Conservation (phyloP, 2,113 vertebrate genomes). For the Paramormyrops kingsleyae region DNA sequence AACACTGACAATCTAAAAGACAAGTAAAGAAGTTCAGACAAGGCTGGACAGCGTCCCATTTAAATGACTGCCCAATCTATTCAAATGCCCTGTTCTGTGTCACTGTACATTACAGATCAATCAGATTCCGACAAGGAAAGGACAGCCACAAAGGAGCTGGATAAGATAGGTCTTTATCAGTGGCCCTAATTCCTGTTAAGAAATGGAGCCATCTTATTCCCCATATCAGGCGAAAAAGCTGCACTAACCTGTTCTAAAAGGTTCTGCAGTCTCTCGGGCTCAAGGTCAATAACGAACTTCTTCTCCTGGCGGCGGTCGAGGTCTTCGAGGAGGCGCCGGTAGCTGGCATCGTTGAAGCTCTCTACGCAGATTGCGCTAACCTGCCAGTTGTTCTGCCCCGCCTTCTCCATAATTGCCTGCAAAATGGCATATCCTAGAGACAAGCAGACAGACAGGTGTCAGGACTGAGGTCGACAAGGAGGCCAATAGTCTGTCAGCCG, state of each 20-base stretch:
- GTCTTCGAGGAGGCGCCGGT: slow-evolving; percentile 90
- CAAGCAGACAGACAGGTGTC: not conserved
- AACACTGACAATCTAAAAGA: slow-evolving; percentile 85
- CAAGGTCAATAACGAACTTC: slow-evolving; percentile 97
- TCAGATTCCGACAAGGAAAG: slow-evolving; percentile 2
- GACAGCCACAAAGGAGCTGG: not conserved
- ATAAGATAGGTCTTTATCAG: not conserved
- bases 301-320: slow-evolving; percentile 95
- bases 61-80: not conserved
- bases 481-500: not conserved
- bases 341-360: slow-evolving; percentile 95
- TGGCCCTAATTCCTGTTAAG: not conserved
- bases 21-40: slow-evolving; percentile 36
- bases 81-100: not conserved
- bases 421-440: slow-evolving; percentile 87
- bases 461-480: not conserved
- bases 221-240: not conserved
- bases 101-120: slow-evolving; percentile 19
- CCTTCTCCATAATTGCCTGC: slow-evolving; percentile 99
- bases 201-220: not conserved
- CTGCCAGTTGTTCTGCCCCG: slow-evolving; percentile 97
- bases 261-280: slow-evolving; percentile 93
- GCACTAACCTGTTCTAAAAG: slow-evolving; percentile 94
- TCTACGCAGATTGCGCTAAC: slow-evolving; percentile 98
- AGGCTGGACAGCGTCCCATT: slow-evolving; percentile 31